A percentile compares a stretch with the other conserved stretches of the same genome.
phyloP scores from a whole-genome alignment of 2,797 vertebrate species.

The Sebastes iracundus region DNA sequence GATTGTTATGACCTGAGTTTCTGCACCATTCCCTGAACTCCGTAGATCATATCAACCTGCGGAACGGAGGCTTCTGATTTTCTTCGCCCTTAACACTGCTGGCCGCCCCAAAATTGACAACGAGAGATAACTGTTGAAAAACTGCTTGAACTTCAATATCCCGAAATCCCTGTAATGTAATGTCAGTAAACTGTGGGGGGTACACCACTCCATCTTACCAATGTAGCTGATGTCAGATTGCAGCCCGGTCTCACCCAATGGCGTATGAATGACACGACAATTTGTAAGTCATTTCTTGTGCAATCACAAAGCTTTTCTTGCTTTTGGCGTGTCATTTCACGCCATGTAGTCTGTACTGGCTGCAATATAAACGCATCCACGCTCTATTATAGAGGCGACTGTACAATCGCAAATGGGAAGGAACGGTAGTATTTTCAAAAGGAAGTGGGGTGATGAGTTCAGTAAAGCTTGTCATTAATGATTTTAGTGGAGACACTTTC shows the following conservation, averaged over 20 bases:
- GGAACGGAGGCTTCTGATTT: slow-evolving; percentile 2
- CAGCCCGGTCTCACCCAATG: not conserved
- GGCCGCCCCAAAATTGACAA: slow-evolving; percentile 6
- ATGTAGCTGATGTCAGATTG: not conserved
- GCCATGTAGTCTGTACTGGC: not conserved
- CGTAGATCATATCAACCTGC: slow-evolving; percentile 4
- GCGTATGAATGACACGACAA: not conserved
- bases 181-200: not conserved
- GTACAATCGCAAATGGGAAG: not conserved
- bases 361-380: not conserved
- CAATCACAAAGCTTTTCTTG: not conserved
- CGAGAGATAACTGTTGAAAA: not conserved
- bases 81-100: not conserved
- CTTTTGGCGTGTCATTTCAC: not conserved
- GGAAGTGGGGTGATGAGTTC: not conserved
- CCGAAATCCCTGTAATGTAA: not conserved
- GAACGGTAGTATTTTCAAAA: not conserved
- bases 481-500: not conserved
- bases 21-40: not conserved
- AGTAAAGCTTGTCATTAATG: too few species aligned
- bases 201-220: not conserved
- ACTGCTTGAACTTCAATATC: slow-evolving; percentile 11
- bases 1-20: not conserved
- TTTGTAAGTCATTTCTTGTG: not conserved
- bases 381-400: not conserved